Conservation (phyloP, 2,113 vertebrate genomes). For the Callocephalon fimbriatum region DNA sequence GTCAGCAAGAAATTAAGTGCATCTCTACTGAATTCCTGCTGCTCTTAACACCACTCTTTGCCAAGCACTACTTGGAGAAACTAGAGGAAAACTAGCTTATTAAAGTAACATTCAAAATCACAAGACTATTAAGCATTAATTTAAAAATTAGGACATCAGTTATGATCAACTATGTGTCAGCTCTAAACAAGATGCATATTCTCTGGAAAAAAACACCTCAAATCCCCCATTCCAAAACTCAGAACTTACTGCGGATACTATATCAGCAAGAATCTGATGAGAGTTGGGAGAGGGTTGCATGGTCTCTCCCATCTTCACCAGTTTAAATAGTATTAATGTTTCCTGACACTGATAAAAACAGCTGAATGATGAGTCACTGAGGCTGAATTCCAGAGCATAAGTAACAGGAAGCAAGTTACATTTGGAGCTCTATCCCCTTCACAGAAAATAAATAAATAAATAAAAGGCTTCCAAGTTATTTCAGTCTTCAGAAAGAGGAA, state of each 20-base stretch:
- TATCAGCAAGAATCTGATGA: not conserved
- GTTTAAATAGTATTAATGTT: not conserved
- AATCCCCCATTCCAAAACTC: fast-evolving
- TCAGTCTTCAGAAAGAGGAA: not conserved
- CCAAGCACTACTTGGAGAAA: not conserved
- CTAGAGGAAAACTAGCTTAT: not conserved
- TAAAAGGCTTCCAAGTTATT: not conserved
- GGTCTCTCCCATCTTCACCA: not conserved
- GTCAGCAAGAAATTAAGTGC: not conserved
- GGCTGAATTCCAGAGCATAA: not conserved
- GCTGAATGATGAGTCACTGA: not conserved
- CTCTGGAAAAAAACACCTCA: fast-evolving
- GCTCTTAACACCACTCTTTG: not conserved
- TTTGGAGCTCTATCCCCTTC: not conserved
- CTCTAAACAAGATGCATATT: not conserved
- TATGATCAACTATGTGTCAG: not conserved
- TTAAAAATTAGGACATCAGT: not conserved
- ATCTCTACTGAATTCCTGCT: not conserved
- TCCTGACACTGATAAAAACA: not conserved
- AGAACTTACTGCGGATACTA: not conserved
- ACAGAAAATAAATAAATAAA: not conserved
- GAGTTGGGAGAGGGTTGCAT: not conserved
- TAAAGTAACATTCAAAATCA: not conserved
- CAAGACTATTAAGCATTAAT: not conserved
- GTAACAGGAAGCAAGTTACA: not conserved